Evolutionary conservation across 2,888 invertebrate species (phyloP).

Genomic region (Abrostola triplasia): DNA sequence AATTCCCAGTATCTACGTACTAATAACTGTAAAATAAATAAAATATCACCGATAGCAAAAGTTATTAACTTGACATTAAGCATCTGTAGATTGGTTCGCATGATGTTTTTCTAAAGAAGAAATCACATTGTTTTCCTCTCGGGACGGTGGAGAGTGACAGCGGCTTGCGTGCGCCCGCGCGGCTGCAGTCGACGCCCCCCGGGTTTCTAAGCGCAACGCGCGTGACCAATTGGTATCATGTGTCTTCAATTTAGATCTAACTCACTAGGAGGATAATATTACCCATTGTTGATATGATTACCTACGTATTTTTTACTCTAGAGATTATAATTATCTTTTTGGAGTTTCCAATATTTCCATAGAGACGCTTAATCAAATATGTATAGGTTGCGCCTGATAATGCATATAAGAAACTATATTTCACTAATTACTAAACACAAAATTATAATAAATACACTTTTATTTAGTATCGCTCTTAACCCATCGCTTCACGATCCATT

Average conservation of each 20-base stretch:
- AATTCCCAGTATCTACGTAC: background rate
- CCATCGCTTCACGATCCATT: conserved; percentile 1
- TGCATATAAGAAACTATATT: too few species aligned
- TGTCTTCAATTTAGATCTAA: conserved; percentile 71
- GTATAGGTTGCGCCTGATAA: too few species aligned
- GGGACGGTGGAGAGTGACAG: conserved; percentile 77
- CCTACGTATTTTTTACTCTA: conserved; percentile 31
- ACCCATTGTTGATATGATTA: conserved; percentile 58
- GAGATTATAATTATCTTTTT: conserved; percentile 18
- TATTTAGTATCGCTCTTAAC: conserved; percentile 1
- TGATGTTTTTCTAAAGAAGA: conserved; percentile 68
- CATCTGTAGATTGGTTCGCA: conserved; percentile 55
- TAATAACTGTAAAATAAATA: conserved; percentile 8
- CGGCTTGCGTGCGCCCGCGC: conserved; percentile 68
- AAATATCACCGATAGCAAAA: conserved; percentile 49
- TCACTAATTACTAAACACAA: too few species aligned
- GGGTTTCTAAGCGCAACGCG: conserved; percentile 77
- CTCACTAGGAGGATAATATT: conserved; percentile 55
- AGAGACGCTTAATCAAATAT: background rate
- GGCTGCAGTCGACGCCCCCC: conserved; percentile 76
- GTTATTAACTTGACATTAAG: conserved; percentile 34
- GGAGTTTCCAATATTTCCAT: conserved; percentile 6
- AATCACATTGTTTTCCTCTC: conserved; percentile 83
- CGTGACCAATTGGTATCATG: conserved; percentile 79
- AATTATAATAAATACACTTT: too few species aligned